A percentile compares a stretch with the other conserved stretches of the same genome.
These are phyloP conservation scores for Yponomeuta sedellus DNA, from an alignment of 2,888 invertebrate genomes.

Conservation along the genomic window DNA sequence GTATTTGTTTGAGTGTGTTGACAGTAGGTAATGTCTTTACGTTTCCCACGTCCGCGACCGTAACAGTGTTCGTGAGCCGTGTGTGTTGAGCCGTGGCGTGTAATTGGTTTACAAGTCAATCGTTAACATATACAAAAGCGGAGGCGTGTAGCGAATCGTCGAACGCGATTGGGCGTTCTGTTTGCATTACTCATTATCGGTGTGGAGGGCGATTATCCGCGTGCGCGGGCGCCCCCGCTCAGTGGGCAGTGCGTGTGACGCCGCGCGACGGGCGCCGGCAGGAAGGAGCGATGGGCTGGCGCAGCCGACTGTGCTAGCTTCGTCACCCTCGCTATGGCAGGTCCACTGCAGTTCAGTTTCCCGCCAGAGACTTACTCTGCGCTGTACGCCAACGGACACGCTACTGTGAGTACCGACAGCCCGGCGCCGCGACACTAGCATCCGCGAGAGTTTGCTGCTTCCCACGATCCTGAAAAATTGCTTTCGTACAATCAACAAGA, in stretches of 20 bases:
- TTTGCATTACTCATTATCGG: slow-evolving; percentile 61
- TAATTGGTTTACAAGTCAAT: slow-evolving; percentile 1
- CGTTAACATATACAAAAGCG: slow-evolving; percentile 20
- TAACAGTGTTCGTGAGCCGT: neutral
- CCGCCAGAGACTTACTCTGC: slow-evolving; percentile 67
- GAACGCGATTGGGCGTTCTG: slow-evolving; percentile 46
- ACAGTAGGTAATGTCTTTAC: neutral
- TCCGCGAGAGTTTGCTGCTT: neutral
- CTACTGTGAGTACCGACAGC: slow-evolving; percentile 47
- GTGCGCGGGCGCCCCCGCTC: slow-evolving; percentile 31
- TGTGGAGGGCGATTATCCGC: slow-evolving; percentile 53
- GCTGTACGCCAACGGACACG: slow-evolving; percentile 50
- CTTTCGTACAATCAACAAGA: no score
- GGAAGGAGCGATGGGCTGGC: slow-evolving; percentile 49
- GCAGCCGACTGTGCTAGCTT: neutral
- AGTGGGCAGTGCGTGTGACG: slow-evolving; percentile 15
- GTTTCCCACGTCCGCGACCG: neutral
- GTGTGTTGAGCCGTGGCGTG: neutral
- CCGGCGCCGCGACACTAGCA: neutral
- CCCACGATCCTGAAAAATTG: no score
- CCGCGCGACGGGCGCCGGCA: slow-evolving; percentile 52
- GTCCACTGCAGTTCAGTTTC: slow-evolving; percentile 48
- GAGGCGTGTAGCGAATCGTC: slow-evolving; percentile 38
- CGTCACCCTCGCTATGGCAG: neutral
- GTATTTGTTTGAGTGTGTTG: neutral